These are phyloP conservation scores for Eristalis tenax DNA, from an alignment of 2,888 invertebrate genomes.

Conservation along the genomic window DNA sequence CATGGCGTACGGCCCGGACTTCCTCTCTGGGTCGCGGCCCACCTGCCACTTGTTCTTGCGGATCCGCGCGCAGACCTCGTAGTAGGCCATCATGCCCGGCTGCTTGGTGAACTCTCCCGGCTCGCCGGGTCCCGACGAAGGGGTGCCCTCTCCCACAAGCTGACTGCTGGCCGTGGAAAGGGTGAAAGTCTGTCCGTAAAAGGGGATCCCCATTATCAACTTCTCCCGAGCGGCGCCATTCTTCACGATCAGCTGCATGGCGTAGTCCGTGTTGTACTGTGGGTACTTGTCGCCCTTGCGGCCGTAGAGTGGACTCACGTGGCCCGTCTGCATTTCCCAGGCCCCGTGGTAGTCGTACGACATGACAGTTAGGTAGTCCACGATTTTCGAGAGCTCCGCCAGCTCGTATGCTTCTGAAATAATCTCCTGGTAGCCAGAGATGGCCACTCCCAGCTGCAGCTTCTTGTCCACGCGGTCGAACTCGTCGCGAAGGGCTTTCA, in stretches of 20 bases:
- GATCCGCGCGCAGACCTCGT: slow-evolving; percentile 90
- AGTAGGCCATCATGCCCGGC: slow-evolving; percentile 93
- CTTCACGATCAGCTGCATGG: slow-evolving; percentile 88
- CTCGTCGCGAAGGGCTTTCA: slow-evolving; percentile 83
- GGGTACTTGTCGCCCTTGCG: slow-evolving; percentile 86
- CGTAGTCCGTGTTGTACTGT: slow-evolving; percentile 91
- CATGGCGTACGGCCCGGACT: slow-evolving; percentile 87
- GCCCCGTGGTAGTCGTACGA: slow-evolving; percentile 94
- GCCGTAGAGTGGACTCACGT: slow-evolving; percentile 89
- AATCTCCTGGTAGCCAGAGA: slow-evolving; percentile 95
- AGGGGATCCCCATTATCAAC: slow-evolving; percentile 90
- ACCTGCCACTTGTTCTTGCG: slow-evolving; percentile 87
- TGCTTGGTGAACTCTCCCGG: slow-evolving; percentile 92
- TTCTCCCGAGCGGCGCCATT: slow-evolving; percentile 90
- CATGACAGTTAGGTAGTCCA: slow-evolving; percentile 93
- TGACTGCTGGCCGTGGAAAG: slow-evolving; percentile 82
- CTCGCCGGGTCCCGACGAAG: slow-evolving; percentile 88
- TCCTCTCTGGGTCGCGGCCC: slow-evolving; percentile 85
- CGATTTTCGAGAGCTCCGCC: slow-evolving; percentile 85
- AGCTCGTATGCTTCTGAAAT: slow-evolving; percentile 93
- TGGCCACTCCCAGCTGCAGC: slow-evolving; percentile 90
- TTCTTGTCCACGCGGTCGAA: slow-evolving; percentile 79
- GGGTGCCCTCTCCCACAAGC: slow-evolving; percentile 83
- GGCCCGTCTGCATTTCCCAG: slow-evolving; percentile 91
- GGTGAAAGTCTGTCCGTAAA: slow-evolving; percentile 93